Percentiles rank a stretch among this genome's conserved stretches.
Conservation (phyloP, 2,797 vertebrate genomes). For the Clarias pachynema region DNA sequence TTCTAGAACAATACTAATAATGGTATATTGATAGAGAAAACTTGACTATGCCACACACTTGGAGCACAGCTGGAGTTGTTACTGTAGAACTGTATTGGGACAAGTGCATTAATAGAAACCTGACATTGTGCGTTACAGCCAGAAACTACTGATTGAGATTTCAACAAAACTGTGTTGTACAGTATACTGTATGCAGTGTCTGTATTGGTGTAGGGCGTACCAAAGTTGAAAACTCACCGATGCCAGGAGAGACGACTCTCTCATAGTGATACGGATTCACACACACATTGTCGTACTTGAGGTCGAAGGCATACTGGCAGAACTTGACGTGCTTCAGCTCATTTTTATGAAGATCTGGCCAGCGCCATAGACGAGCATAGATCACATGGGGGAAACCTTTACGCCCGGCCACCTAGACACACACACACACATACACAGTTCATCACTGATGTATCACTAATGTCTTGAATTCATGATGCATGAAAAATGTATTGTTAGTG, state of each 20-base stretch:
- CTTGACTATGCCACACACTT: not conserved
- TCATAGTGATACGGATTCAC: conserved; percentile 84
- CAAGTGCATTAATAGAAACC: not conserved
- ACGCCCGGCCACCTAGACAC: conserved; percentile 75
- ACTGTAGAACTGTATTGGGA: not conserved
- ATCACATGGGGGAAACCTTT: conserved; percentile 84
- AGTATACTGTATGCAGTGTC: no score
- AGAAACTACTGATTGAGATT: not conserved
- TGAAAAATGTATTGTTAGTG: not conserved
- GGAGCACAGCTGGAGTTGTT: not conserved
- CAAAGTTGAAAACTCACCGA: conserved; percentile 65
- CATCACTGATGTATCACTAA: not conserved
- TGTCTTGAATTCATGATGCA: not conserved
- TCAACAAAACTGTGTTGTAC: not conserved
- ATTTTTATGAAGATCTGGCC: conserved; percentile 84
- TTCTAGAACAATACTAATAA: no score
- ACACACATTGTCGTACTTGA: conserved; percentile 82
- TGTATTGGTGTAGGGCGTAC: not conserved
- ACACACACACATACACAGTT: not conserved
- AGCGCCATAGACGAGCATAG: conserved; percentile 79
- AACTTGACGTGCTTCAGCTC: conserved; percentile 82
- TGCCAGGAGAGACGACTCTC: conserved; percentile 78
- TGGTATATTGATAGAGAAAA: not conserved
- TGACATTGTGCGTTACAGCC: not conserved
- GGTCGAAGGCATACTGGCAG: conserved; percentile 84